These are phyloP conservation scores for Byasa hedistus DNA, from an alignment of 2,888 invertebrate species.

Conservation along the genomic window DNA sequence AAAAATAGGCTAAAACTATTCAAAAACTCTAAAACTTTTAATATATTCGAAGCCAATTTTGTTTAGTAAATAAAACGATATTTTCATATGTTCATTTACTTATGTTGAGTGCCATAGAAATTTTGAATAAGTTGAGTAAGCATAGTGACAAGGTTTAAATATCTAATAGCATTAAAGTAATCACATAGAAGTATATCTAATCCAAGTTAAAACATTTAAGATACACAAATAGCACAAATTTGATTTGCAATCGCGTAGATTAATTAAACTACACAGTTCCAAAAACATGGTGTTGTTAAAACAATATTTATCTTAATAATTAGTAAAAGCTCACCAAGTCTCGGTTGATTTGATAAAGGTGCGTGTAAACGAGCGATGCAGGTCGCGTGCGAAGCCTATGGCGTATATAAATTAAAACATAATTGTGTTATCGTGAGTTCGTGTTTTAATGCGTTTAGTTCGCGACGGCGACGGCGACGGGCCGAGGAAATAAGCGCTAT, in stretches of 20 bases:
- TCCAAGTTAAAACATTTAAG: not conserved
- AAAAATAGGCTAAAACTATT: too few species aligned
- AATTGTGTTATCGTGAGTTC: slow-evolving; percentile 79
- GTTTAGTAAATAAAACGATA: too few species aligned
- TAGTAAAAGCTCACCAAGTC: slow-evolving; percentile 71
- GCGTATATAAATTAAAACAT: slow-evolving; percentile 79
- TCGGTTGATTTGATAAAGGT: slow-evolving; percentile 71
- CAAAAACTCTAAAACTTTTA: too few species aligned
- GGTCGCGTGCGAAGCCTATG: slow-evolving; percentile 68
- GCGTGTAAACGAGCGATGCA: slow-evolving; percentile 59
- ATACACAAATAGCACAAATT: not conserved
- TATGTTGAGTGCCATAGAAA: too few species aligned
- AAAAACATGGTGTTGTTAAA: slow-evolving; percentile 71
- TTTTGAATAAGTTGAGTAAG: too few species aligned
- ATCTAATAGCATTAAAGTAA: not conserved
- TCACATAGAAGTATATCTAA: not conserved
- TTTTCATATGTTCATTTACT: too few species aligned
- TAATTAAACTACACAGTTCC: slow-evolving; percentile 56
- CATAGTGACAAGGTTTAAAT: not conserved
- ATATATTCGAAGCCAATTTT: too few species aligned
- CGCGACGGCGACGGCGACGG: slow-evolving; percentile 39
- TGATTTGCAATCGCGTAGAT: slow-evolving; percentile 46
- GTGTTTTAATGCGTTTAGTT: slow-evolving; percentile 67
- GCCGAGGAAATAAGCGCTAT: slow-evolving; percentile 49
- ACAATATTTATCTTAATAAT: slow-evolving; percentile 78